phyloP scores from a whole-genome alignment of 2,797 vertebrate species.

The Sebastiscus tertius region DNA sequence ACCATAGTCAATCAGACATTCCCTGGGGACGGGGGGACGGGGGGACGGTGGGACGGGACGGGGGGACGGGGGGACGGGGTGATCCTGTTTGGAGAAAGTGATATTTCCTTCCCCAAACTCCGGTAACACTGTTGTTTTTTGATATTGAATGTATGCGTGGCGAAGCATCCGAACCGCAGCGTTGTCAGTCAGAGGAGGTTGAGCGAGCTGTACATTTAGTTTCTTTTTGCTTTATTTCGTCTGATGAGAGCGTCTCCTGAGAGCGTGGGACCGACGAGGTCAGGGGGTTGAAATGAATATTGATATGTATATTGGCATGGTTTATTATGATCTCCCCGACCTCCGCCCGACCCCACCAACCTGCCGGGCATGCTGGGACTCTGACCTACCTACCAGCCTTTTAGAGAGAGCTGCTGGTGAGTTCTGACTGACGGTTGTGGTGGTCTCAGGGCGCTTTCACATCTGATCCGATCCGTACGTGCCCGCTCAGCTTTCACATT shows the following conservation, averaged over 20 bases:
- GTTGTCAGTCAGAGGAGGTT: conserved; percentile 17
- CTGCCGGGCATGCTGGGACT: conserved; percentile 24
- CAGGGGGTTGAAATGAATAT: conserved; percentile 33
- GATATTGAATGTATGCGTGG: conserved; percentile 79
- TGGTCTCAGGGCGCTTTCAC: background rate
- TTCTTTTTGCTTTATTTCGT: background rate
- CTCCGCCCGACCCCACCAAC: background rate
- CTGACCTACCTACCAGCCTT: background rate
- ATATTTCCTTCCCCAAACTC: conserved; percentile 48
- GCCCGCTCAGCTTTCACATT: too few species aligned
- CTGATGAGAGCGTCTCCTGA: background rate
- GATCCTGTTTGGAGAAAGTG: conserved; percentile 32
- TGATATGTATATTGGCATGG: conserved; percentile 57
- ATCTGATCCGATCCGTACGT: too few species aligned
- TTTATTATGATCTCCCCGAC: conserved; percentile 33
- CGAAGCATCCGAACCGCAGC: conserved; percentile 46
- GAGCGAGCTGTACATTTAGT: conserved; percentile 18
- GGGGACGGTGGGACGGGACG: background rate
- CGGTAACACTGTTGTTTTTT: conserved; percentile 76
- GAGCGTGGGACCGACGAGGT: conserved; percentile 7
- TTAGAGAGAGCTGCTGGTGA: conserved; percentile 5
- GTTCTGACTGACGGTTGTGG: background rate
- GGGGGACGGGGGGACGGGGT: background rate
- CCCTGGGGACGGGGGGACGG: conserved; percentile 34
- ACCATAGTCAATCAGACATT: conserved; percentile 65